Evolutionary conservation across 2,888 invertebrate genomes (phyloP), one percentile per base, ranked within the genome.

Genomic region (Linnaemya tessellans): DNA sequence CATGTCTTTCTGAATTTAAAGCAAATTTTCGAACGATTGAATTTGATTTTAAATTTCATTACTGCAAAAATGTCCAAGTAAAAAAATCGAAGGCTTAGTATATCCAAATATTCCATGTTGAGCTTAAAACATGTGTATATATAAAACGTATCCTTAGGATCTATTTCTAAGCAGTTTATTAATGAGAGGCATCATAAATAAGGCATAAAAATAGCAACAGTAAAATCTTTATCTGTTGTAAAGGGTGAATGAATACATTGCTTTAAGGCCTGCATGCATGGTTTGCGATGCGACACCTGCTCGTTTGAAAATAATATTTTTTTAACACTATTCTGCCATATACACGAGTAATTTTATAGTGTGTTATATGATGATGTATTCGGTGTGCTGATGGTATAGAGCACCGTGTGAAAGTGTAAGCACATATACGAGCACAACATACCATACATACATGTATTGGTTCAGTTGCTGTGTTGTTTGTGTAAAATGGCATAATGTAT

Each of bases 241-340:
- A n/a, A n/a, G n/a, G n/a, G n/a, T n/a, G 8, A n/a, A 43, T 22
- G 64, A 79, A 35, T 22, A 5, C 64, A 64, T 0, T n/a, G 7
- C 30, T 64, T 64, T 54, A 62, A 1, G 43, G 18, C 20, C 79
- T 79, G 64, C 30, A 20, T 25, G n/a, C 38, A 70, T 74, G 58
- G 74, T 80, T n/a, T 79, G 30, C 38, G 67, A 80, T 54, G 51
- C 65, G 58, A 54, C 84, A 80, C 71, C 80, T 71, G 73, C 46
- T 71, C 22, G 3, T 54, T 11, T 60, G 30, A 51, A 49, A 49
- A 64, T 8, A 67, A 5, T 15, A 20, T 20, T 3, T 15, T 65
- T 67, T 56, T 25, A 60, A 68, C 22, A 11, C 18, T 68, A 13
- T 58, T 22, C n/a, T 78, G 25, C 3, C 68, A 25, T 38, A 11